Evolutionary conservation across 2,113 vertebrate genomes (phyloP), one percentile per base, ranked within the genome.

Genomic region (Xiphophorus maculatus): DNA sequence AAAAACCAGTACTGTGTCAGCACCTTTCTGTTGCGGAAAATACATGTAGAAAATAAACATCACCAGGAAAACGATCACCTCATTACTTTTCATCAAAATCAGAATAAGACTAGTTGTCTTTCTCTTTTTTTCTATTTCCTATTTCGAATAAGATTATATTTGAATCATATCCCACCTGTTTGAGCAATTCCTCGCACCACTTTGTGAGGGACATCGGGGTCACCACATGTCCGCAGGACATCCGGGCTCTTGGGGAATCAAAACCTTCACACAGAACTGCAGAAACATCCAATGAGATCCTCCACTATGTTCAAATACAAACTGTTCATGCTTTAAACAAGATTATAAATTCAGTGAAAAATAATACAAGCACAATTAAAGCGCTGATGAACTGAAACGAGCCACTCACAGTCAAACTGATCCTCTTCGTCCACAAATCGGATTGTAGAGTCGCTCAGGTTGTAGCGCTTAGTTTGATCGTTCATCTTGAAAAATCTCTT

Each of bases 181-280:
- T 60, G 73, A 88, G 0, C 71, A 33, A 15, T 3, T 1, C 0
- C 17, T 3, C 19, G 61, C 84, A 88, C 81, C 84, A 88, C 17
- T 62, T 7, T 1, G 76, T 84, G 67, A 88, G 84, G 63, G 87
- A 88, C 64, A 15, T 77, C 13, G 87, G 84, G n/a, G 84, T 88
- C 22, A 86, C 84, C 0, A 68, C 69, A 2, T 88, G 87, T 0
- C 81, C 87, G 9, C 87, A 88, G 42, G 87, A 86, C 87, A 88
- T 88, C 64, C 51, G 66, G 0, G 84, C 84, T 80, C 74, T 72
- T 4, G 1, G 63, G 61, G 78, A 80, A 7, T 25, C 48, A 40
- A 40, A 88, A 4, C 4, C 30, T 0, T 29, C 7, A 13, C 0
- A 73, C 12, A 40, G 8, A 74, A 88, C 83, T 85, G 12, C 3